Evolutionary conservation across 2,797 vertebrate genomes (phyloP), one percentile per base, ranked within the genome.

Genomic region (Remorina albescens): DNA sequence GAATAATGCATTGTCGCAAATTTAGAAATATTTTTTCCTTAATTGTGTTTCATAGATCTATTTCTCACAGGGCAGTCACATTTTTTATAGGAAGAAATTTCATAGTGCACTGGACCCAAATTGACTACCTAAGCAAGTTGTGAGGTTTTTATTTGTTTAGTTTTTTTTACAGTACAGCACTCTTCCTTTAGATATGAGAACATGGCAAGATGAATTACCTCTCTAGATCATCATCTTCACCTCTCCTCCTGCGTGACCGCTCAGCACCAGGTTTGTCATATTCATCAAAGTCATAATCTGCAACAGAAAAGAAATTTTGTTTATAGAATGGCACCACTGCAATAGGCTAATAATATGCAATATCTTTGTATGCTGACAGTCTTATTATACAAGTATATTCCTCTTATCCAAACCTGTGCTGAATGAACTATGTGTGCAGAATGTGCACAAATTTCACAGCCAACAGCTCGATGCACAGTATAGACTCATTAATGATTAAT

Each of bases 201-300:
- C 37, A 56, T 5, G 9, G 63, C 9, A 16, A 26, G 23, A 69
- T 11, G 1, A 59, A 36, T 82, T 90, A 98, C 98, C 98, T 99
- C 88, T 98, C 97, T 75, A 97, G 93, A 75, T 98, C 95, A 3
- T 95, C 92, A 0, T 97, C 96, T 58, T 93, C 93, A 0, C 97
- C 96, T 93, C 98, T 96, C 83, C 97, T 96, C 80, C 97, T 94
- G 91, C 97, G 97, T 74, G 96, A 98, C 44, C 98, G 95, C 91
- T 99, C 98, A 10, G 97, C 96, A 73, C 98, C 98, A 16, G 98
- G 98, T 89, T 99, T 99, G 91, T 98, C 96, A 90, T 97, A 98
- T 71, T 97, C 96, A 90, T 96, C 97, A 91, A 98, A 98, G 88
- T 96, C 96, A 82, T 96, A 96, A 91, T 97, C 98, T 99, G 93